Evolutionary conservation across 2,113 vertebrate species (phyloP).

Genomic region (Sylvicapra grimmia): DNA sequence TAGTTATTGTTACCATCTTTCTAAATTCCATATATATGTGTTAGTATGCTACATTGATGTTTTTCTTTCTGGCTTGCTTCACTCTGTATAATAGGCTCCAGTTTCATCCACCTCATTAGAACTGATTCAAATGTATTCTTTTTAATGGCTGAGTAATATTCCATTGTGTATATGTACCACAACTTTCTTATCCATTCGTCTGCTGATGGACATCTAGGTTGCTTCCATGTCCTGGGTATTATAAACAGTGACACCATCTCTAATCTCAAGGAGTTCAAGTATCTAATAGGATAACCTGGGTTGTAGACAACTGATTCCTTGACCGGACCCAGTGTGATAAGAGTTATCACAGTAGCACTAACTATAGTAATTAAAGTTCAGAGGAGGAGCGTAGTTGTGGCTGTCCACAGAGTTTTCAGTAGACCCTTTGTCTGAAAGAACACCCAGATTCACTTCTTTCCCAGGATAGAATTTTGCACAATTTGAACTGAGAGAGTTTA

Average conservation of each 20-base stretch:
- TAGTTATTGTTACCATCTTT: too few species aligned
- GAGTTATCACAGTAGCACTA: neutral
- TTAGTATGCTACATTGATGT: too few species aligned
- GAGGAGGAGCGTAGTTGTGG: neutral
- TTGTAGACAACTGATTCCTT: neutral
- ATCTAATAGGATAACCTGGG: neutral
- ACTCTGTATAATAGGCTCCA: too few species aligned
- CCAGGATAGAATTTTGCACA: neutral
- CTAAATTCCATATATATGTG: too few species aligned
- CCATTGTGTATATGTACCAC: too few species aligned
- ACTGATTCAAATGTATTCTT: too few species aligned
- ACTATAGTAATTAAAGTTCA: neutral
- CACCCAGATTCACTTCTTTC: neutral
- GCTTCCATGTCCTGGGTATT: too few species aligned
- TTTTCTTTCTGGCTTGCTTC: too few species aligned
- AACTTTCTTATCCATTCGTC: too few species aligned
- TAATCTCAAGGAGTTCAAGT: neutral
- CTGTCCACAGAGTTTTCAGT: neutral
- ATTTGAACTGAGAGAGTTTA: neutral
- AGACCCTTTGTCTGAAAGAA: neutral
- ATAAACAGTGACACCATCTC: neutral
- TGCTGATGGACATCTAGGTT: too few species aligned
- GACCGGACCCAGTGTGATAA: accelerated
- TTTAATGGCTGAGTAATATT: too few species aligned
- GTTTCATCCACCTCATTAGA: too few species aligned